A percentile compares a stretch with the other conserved stretches of the same genome.
phyloP scores from a whole-genome alignment of 1,140 invertebrate species.

The Psix sp. region DNA sequence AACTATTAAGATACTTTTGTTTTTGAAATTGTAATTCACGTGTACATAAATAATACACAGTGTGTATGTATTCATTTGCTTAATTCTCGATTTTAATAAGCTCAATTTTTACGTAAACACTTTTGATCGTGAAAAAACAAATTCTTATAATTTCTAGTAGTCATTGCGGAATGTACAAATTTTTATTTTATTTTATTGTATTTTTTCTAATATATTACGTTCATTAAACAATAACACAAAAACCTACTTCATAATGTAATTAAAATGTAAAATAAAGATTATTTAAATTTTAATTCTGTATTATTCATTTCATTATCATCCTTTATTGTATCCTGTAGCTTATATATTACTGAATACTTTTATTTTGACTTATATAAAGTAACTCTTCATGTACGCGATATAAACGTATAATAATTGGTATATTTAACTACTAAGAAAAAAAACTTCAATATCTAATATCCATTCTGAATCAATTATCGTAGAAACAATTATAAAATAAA shows the following conservation, averaged over 20 bases:
- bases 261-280: conserved; percentile 43
- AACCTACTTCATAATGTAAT: conserved; percentile 30
- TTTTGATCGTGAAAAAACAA: conserved; percentile 2
- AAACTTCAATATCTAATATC: too few relatives aligned
- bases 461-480: too few relatives aligned
- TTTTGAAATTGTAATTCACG: conserved; percentile 31
- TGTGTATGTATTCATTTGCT: conserved; percentile 7
- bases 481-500: too few relatives aligned
- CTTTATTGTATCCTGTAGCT: too few relatives aligned
- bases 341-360: too few relatives aligned
- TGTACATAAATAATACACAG: conserved; percentile 14
- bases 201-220: conserved; percentile 23
- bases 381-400: too few relatives aligned
- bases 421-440: too few relatives aligned
- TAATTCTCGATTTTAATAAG: conserved; percentile 7
- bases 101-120: conserved; percentile 12
- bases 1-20: conserved; percentile 22
- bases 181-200: conserved; percentile 40
- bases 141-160: conserved; percentile 1
- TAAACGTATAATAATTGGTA: too few relatives aligned
- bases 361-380: too few relatives aligned
- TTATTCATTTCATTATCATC: too few relatives aligned
- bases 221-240: conserved; percentile 18
- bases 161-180: conserved; percentile 11
- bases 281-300: conserved; percentile 28